Conservation (phyloP, 2,797 vertebrate species). For the Tachyglossus aculeatus region DNA sequence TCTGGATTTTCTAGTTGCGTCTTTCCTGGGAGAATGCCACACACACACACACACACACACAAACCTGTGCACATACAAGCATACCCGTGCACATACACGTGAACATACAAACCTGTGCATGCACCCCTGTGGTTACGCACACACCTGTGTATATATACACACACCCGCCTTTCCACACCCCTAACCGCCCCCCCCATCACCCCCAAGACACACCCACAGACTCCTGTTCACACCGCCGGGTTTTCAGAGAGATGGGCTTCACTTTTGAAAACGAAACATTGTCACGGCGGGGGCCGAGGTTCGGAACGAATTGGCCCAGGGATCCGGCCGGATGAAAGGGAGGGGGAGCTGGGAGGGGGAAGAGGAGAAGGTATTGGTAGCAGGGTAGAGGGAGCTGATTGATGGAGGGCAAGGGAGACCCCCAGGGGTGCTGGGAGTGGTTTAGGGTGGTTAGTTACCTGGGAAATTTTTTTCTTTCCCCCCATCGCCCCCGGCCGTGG, state of each 20-base stretch:
- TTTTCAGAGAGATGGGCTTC: constrained; percentile 12
- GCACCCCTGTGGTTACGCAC: too few species aligned
- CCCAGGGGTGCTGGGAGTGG: too few species aligned
- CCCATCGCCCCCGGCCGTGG: not conserved
- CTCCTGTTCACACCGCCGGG: not conserved
- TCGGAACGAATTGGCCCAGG: too few species aligned
- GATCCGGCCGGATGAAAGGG: not conserved
- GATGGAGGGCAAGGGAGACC: too few species aligned
- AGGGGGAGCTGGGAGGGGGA: not conserved
- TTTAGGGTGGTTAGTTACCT: too few species aligned
- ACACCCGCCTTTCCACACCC: not conserved
- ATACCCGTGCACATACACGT: not conserved
- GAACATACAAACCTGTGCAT: not conserved
- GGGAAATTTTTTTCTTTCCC: too few species aligned
- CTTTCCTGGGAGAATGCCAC: too few species aligned
- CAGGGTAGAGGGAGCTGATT: not conserved
- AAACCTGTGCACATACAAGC: not conserved
- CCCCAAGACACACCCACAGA: constrained; percentile 12
- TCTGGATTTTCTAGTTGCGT: too few species aligned
- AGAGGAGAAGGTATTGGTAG: not conserved
- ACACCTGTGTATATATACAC: not conserved
- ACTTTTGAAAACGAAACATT: constrained; percentile 51
- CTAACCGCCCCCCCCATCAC: not conserved
- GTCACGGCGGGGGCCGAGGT: not conserved
- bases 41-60: not conserved